Evolutionary conservation across 2,113 vertebrate species (phyloP).

Genomic region (Strigops habroptila): DNA sequence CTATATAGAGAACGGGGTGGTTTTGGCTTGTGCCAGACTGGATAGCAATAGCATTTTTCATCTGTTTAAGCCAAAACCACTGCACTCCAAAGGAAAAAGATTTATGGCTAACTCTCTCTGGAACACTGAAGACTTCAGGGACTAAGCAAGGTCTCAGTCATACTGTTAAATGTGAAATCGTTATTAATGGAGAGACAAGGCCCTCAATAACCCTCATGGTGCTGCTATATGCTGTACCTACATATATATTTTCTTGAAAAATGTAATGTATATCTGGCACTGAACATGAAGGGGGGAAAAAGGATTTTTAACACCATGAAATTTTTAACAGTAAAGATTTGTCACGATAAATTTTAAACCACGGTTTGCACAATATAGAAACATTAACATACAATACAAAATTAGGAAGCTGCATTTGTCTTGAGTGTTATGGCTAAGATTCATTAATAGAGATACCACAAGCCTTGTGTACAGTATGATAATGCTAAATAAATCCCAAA

Average conservation of each 20-base stretch:
- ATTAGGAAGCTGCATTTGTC: background rate
- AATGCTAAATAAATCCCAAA: background rate
- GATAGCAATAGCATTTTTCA: background rate
- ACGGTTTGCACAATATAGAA: background rate
- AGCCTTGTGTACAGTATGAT: background rate
- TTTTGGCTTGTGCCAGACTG: background rate
- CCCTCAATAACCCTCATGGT: background rate
- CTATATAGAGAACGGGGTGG: background rate
- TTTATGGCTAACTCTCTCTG: background rate
- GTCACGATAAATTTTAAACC: background rate
- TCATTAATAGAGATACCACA: background rate
- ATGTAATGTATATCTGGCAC: background rate
- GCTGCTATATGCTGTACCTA: background rate
- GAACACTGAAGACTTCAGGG: background rate
- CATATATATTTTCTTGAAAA: background rate
- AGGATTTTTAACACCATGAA: background rate
- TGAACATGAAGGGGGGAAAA: background rate
- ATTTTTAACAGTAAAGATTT: background rate
- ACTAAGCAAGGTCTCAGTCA: background rate
- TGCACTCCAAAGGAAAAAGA: background rate
- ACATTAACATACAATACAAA: background rate
- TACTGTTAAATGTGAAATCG: conserved; percentile 1
- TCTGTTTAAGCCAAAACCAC: background rate
- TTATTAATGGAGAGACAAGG: background rate
- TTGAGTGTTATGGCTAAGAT: background rate